Percentiles rank a stretch among this genome's conserved stretches.
Evolutionary conservation across 2,888 invertebrate species (phyloP).

Genomic region (Rhamphomyia laevipes): DNA sequence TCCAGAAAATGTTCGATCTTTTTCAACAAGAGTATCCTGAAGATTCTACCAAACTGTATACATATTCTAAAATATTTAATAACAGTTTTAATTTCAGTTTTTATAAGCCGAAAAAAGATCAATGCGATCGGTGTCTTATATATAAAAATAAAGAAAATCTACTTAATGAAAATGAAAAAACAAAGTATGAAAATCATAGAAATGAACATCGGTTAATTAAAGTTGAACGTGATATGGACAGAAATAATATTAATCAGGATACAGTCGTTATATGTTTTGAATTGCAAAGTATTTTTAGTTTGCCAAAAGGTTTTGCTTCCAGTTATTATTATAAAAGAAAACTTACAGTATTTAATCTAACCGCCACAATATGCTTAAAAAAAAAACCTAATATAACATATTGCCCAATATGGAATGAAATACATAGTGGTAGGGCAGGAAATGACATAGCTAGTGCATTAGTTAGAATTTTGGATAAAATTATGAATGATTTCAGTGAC

Average conservation of each 20-base stretch:
- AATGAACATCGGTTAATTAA: not conserved
- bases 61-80: slow-evolving; percentile 1
- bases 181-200: not conserved
- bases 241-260: not conserved
- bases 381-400: not conserved
- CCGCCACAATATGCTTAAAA: not conserved
- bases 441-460: slow-evolving; percentile 11
- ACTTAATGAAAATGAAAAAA: not conserved
- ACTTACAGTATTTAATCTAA: not conserved
- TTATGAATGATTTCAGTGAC: slow-evolving; percentile 2
- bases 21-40: not conserved
- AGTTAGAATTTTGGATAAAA: too few relatives aligned
- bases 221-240: not conserved
- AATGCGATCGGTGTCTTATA: not conserved
- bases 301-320: not conserved
- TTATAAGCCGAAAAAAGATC: slow-evolving; percentile 1
- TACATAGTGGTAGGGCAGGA: slow-evolving; percentile 5
- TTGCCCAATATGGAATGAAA: slow-evolving; percentile 7
- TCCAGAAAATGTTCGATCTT: not conserved
- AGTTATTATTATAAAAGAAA: not conserved
- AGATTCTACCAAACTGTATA: not conserved
- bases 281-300: not conserved
- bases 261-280: not conserved
- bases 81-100: slow-evolving; percentile 1
- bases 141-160: not conserved